Evolutionary conservation across 2,888 invertebrate genomes (phyloP), one percentile per base, ranked within the genome.

Genomic region (Trissoscelio sp.): DNA sequence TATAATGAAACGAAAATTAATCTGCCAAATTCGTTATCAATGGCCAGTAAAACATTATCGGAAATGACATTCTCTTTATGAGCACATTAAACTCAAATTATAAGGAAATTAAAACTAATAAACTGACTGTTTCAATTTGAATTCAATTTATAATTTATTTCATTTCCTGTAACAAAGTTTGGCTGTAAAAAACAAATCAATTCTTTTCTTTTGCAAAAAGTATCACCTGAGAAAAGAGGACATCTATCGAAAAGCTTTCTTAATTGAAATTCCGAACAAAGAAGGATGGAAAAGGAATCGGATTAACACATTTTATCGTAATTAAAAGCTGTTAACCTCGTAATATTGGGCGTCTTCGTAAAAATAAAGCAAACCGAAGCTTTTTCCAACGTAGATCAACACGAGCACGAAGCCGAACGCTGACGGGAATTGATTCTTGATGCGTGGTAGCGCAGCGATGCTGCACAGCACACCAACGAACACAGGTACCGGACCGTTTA

Each of bases 401-500:
- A 86, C 86, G 14, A 90, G 82, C 0, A 80, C 44, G 37, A 88
- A 66, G 0, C 89, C 89, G 28, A 90, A 74, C 6, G 88, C 57
- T 3, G 87, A 87, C 2, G 89, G 88, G 14, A 82, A 79, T 34
- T 88, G 87, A n/a, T 83, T 81, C 4, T 74, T 84, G 58, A 88
- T 86, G 42, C 88, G 86, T 2, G 91, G 91, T 80, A 97, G 93
- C 6, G 95, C 93, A 0, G 94, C 92, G 0, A 96, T 95, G 91
- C 80, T 83, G 81, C 78, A 79, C 0, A 82, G 6, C 95, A 95
- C 83, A 16, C 87, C 85, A 28, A 96, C 95, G 88, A 96, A 97
- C 39, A 97, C 93, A 0, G 96, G 95, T 84, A 96, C 87, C 9
- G 94, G 94, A 2, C 94, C 94, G 0, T 93, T 94, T 86, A 95